These are phyloP conservation scores for Drosophila simulans DNA, from an alignment of 1,140 invertebrate genomes.

Conservation along the genomic window DNA sequence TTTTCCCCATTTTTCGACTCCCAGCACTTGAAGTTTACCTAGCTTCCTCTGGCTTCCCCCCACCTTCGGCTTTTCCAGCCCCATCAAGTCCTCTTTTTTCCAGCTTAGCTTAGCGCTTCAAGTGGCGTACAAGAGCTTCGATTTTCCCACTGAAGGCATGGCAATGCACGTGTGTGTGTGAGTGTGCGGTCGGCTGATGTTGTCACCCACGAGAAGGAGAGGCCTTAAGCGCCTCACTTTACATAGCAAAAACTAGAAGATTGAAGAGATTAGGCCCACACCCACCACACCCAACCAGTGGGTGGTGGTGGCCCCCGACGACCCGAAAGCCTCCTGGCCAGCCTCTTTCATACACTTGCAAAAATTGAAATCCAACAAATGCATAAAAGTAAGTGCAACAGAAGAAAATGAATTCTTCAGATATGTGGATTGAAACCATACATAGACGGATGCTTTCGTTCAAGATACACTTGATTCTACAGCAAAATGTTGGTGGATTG, in stretches of 20 bases:
- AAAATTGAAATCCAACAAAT: background rate
- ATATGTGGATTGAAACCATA: no score
- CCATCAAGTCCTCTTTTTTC: constrained; percentile 49
- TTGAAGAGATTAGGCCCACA: constrained; percentile 65
- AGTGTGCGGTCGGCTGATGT: constrained; percentile 56
- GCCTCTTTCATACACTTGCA: constrained; percentile 4
- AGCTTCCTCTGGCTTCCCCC: constrained; percentile 29
- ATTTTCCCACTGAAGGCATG: constrained; percentile 59
- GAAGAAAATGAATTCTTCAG: no score
- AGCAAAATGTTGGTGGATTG: no score
- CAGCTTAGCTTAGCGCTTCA: constrained; percentile 54
- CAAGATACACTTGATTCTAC: no score
- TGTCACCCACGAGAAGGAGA: constrained; percentile 44
- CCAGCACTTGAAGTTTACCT: constrained; percentile 56
- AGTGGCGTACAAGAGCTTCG: constrained; percentile 68
- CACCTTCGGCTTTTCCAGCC: constrained; percentile 6
- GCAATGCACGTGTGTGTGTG: background rate
- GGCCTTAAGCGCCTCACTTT: constrained; percentile 70
- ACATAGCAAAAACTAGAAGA: constrained; percentile 78
- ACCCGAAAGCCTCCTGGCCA: constrained; percentile 6
- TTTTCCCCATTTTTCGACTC: constrained; percentile 9
- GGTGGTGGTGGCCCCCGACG: constrained; percentile 2
- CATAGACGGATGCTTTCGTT: no score
- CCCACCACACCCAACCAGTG: constrained; percentile 1
- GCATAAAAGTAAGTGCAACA: background rate